Conservation (phyloP, 2,113 vertebrate genomes). For the Chrysochloris asiatica region DNA sequence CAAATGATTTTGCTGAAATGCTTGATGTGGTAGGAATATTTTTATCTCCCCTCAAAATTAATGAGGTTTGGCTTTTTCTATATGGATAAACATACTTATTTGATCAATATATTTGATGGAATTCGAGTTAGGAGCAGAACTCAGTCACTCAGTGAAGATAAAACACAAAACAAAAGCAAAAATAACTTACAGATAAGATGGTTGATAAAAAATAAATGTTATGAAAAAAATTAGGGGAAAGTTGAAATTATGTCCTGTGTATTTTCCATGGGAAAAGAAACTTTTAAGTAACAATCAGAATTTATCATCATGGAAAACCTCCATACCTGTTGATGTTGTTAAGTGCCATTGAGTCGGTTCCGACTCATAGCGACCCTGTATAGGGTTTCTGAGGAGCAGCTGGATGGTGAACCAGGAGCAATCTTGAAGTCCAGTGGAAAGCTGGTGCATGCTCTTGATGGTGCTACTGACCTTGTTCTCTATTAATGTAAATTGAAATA, state of each 20-base stretch:
- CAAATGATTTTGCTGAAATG: slow-evolving; percentile 52
- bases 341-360: too few relatives aligned
- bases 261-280: slow-evolving; percentile 15
- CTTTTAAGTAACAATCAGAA: slow-evolving; percentile 10
- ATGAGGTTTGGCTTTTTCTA: slow-evolving; percentile 58
- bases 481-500: background rate
- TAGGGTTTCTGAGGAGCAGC: too few relatives aligned
- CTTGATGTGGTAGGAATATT: slow-evolving; percentile 50
- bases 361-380: too few relatives aligned
- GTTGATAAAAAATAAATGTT: slow-evolving; percentile 32
- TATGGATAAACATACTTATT: slow-evolving; percentile 63
- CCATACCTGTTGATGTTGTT: background rate
- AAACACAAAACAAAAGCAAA: slow-evolving; percentile 25
- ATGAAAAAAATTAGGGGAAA: slow-evolving; percentile 18
- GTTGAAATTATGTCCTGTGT: background rate
- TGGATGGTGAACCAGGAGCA: background rate
- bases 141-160: slow-evolving; percentile 40
- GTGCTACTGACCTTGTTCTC: background rate
- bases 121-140: slow-evolving; percentile 48
- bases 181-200: slow-evolving; percentile 10
- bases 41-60: slow-evolving; percentile 47
- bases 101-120: slow-evolving; percentile 48
- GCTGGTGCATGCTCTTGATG: background rate
- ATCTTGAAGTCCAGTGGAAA: background rate
- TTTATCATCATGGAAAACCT: background rate